Percentiles rank a stretch among this genome's conserved stretches.
These are phyloP conservation scores for Trachelus tabidus DNA, from an alignment of 2,888 invertebrate species.

Conservation along the genomic window DNA sequence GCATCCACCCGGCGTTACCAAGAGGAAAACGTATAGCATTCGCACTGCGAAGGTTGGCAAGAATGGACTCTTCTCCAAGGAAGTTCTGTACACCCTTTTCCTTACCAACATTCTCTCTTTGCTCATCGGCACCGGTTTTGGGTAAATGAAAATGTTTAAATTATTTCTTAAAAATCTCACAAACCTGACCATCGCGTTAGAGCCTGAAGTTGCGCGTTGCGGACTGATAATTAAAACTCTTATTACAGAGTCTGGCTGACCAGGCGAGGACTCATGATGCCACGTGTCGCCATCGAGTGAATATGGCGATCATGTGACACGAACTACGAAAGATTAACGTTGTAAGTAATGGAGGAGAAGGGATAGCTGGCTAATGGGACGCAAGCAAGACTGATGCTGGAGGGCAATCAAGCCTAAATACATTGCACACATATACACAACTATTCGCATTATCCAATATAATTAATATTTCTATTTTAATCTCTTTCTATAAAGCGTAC, in stretches of 20 bases:
- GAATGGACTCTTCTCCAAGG: conserved; percentile 86
- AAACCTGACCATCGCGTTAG: neutral
- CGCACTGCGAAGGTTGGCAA: conserved; percentile 81
- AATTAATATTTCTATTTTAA: conserved; percentile 36
- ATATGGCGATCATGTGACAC: conserved; percentile 9
- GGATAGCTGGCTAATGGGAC: conserved; percentile 30
- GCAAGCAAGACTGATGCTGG: conserved; percentile 56
- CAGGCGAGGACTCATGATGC: conserved; percentile 61
- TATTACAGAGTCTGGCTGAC: conserved; percentile 79
- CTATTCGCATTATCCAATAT: conserved; percentile 30
- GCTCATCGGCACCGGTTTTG: conserved; percentile 90
- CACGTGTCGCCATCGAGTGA: conserved; percentile 60
- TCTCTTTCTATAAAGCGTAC: conserved; percentile 38
- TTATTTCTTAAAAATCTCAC: neutral
- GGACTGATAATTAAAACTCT: neutral
- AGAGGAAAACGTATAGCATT: conserved; percentile 73
- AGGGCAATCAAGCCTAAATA: conserved; percentile 47
- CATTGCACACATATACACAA: conserved; percentile 11
- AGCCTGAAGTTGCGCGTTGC: neutral
- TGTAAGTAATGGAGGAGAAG: conserved; percentile 1
- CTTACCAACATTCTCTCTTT: conserved; percentile 91
- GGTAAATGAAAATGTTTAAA: conserved; percentile 70
- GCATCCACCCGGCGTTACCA: conserved; percentile 74
- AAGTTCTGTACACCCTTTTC: conserved; percentile 89
- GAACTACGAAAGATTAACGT: neutral